A percentile compares a stretch with the other conserved stretches of the same genome.
Evolutionary conservation across 2,888 invertebrate genomes (phyloP).

Genomic region (Hybos culiciformis): DNA sequence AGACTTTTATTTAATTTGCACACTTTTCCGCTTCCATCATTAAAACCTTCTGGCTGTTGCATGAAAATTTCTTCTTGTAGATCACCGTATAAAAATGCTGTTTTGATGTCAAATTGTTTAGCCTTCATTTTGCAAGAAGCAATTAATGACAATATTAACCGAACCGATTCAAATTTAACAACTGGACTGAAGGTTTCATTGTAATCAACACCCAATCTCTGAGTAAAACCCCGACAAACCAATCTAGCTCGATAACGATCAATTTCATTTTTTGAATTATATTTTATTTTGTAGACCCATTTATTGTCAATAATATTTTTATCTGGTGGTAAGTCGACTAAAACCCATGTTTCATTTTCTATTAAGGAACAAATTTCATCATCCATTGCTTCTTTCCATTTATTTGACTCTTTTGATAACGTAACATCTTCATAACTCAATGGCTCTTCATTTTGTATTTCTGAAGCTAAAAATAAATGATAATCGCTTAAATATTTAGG

Average conservation of each 20-base stretch:
- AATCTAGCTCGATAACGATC: conserved; percentile 13
- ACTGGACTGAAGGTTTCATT: conserved; percentile 15
- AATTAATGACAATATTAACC: background rate
- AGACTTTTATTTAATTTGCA: too few species aligned
- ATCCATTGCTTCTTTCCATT: conserved; percentile 13
- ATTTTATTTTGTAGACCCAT: conserved; percentile 20
- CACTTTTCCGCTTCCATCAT: too few species aligned
- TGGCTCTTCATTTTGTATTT: conserved; percentile 9
- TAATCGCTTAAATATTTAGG: too few species aligned
- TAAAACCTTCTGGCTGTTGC: too few species aligned
- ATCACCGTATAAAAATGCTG: too few species aligned
- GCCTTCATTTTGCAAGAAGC: too few species aligned
- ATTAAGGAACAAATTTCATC: conserved; percentile 12
- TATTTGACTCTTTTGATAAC: background rate
- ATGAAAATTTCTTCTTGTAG: too few species aligned
- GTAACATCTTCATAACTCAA: conserved; percentile 10
- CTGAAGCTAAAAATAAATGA: too few species aligned
- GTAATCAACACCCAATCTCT: conserved; percentile 16
- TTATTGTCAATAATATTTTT: too few species aligned
- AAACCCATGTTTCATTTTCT: conserved; percentile 13
- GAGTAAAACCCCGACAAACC: conserved; percentile 14
- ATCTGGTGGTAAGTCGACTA: conserved; percentile 12
- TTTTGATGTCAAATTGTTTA: too few species aligned
- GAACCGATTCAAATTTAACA: background rate
- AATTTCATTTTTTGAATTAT: conserved; percentile 13